A percentile compares a stretch with the other conserved stretches of the same genome.
These are phyloP conservation scores for Porites rus DNA, from an alignment of 92 coral and sea anemone species.

Conservation along the genomic window DNA sequence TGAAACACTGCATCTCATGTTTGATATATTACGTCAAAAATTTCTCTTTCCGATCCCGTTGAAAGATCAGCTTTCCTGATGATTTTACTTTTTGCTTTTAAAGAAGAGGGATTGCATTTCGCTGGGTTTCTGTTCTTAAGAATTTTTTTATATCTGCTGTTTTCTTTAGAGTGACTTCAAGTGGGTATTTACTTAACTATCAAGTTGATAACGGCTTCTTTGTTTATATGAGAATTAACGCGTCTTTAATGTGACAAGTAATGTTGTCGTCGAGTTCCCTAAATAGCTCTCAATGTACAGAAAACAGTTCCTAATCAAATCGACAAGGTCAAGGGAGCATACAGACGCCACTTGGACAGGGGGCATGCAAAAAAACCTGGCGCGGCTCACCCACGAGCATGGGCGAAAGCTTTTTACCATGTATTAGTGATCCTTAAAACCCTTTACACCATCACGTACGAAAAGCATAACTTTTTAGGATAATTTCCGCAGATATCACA, in stretches of 20 bases:
- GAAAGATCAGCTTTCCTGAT: background rate
- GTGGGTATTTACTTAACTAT: slow-evolving; percentile 7
- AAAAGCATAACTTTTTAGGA: background rate
- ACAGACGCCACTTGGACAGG: too few species aligned
- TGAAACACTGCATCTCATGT: too few species aligned
- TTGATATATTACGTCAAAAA: too few species aligned
- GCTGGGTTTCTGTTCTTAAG: background rate
- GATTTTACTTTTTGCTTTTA: too few species aligned
- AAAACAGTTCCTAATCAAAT: background rate
- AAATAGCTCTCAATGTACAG: background rate
- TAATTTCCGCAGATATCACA: slow-evolving; percentile 40
- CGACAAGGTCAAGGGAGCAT: slow-evolving; percentile 11
- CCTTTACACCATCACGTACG: slow-evolving; percentile 19
- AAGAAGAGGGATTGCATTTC: background rate
- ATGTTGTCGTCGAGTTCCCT: background rate
- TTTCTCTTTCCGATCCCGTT: background rate
- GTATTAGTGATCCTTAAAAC: background rate
- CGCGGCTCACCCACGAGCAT: too few species aligned
- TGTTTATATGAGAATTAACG: background rate
- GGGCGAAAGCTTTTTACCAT: background rate
- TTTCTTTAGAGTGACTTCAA: background rate
- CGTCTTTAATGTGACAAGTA: background rate
- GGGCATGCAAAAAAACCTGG: too few species aligned
- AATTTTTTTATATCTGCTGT: background rate
- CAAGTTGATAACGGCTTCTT: slow-evolving; percentile 11